Evolutionary conservation across 2,113 vertebrate species (phyloP).

Genomic region (Apodemus speciosus): DNA sequence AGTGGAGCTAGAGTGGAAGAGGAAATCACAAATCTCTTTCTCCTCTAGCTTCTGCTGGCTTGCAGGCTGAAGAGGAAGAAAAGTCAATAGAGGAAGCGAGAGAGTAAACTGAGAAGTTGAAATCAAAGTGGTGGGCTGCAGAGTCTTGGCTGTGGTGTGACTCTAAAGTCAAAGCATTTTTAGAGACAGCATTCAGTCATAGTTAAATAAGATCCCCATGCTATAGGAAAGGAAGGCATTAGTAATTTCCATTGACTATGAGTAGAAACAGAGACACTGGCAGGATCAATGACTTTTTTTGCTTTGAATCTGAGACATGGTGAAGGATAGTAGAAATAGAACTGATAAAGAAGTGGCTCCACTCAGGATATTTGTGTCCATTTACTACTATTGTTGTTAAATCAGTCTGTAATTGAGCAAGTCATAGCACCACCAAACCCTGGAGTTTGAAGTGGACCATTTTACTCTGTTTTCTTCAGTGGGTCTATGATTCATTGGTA

Average conservation of each 20-base stretch:
- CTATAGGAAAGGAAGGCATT: slow-evolving; percentile 62
- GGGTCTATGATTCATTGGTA: background rate
- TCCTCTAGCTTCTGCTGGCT: slow-evolving; percentile 65
- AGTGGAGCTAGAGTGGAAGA: slow-evolving; percentile 67
- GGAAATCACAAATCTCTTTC: slow-evolving; percentile 70
- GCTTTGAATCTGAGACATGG: slow-evolving; percentile 50
- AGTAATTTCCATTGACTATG: slow-evolving; percentile 64
- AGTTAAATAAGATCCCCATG: slow-evolving; percentile 66
- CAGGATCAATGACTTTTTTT: slow-evolving; percentile 35
- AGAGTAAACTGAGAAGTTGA: slow-evolving; percentile 78
- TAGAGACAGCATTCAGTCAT: slow-evolving; percentile 48
- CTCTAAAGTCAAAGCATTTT: slow-evolving; percentile 74
- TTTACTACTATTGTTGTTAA: slow-evolving; percentile 41
- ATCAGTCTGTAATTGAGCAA: slow-evolving; percentile 40
- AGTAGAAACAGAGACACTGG: slow-evolving; percentile 67
- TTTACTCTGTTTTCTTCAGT: background rate
- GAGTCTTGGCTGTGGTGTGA: slow-evolving; percentile 62
- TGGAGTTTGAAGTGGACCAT: slow-evolving; percentile 2
- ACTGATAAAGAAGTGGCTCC: slow-evolving; percentile 42
- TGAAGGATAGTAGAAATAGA: slow-evolving; percentile 57
- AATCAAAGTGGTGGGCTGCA: slow-evolving; percentile 72
- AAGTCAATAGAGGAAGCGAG: slow-evolving; percentile 78
- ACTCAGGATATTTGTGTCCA: slow-evolving; percentile 50
- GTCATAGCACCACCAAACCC: background rate
- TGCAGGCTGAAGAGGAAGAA: slow-evolving; percentile 69